Evolutionary conservation across 30 jellyfish, hydroid and myxozoan species (phyloP).

Genomic region (Nemopilema nomurai): DNA sequence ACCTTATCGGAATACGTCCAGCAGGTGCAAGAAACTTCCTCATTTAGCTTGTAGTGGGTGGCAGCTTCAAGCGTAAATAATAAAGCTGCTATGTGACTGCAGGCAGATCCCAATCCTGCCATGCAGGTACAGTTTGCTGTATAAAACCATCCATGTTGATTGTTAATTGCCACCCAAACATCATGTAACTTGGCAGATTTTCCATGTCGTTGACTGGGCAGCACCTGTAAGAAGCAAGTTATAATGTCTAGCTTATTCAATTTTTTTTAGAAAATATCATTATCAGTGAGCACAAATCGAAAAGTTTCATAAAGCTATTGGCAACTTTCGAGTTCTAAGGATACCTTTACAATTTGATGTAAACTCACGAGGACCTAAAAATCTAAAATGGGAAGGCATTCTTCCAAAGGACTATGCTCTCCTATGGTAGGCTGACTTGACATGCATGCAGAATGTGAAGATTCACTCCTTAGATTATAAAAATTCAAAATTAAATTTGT

Average conservation of each 20-base stretch:
- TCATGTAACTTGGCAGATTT: neutral
- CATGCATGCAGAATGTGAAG: neutral
- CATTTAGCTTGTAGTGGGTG: no score
- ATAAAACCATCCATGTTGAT: no score
- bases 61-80: constrained; percentile 32
- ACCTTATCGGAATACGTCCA: constrained; percentile 40
- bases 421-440: constrained; percentile 30
- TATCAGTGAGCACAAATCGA: no score
- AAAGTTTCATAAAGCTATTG: no score
- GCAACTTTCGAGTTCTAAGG: no score
- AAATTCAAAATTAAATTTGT: neutral
- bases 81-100: constrained; percentile 59
- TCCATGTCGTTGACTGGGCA: constrained; percentile 24
- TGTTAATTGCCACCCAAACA: no score
- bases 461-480: neutral
- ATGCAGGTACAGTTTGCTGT: constrained; percentile 12
- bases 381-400: no score
- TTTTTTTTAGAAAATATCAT: no score
- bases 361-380: no score
- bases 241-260: constrained; percentile 16
- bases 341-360: no score
- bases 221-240: constrained; percentile 20
- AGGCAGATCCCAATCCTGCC: constrained; percentile 53
- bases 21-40: no score
- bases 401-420: neutral